Percentiles rank a stretch among this genome's conserved stretches.
Evolutionary conservation across 2,888 invertebrate genomes (phyloP).

Genomic region (Scrobipalpa atriplicella): DNA sequence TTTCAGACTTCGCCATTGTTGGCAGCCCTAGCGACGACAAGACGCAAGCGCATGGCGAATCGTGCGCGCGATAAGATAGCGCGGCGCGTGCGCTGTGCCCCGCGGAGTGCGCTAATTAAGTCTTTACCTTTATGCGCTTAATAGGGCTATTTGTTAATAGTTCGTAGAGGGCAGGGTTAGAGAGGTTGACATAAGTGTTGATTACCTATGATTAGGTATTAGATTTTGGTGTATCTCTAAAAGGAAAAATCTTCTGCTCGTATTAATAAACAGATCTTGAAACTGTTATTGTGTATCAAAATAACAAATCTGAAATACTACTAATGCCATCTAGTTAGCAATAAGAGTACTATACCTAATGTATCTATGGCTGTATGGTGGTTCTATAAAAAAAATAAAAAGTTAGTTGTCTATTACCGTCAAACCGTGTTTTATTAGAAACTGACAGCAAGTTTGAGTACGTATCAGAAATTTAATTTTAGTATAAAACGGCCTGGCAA

Average conservation of each 20-base stretch:
- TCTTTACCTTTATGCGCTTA: slow-evolving; percentile 71
- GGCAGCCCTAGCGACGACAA: slow-evolving; percentile 26
- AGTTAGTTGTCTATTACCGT: too few relatives aligned
- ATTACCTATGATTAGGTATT: background rate
- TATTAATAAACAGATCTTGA: background rate
- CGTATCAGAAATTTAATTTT: too few relatives aligned
- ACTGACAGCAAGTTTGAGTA: too few relatives aligned
- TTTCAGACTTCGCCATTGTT: background rate
- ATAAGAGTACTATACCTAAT: too few relatives aligned
- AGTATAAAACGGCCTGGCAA: too few relatives aligned
- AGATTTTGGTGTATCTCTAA: background rate
- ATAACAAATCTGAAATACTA: too few relatives aligned
- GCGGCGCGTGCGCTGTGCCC: slow-evolving; percentile 65
- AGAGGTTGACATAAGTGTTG: background rate
- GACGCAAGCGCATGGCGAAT: slow-evolving; percentile 43
- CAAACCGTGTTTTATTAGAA: too few relatives aligned
- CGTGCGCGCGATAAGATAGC: slow-evolving; percentile 68
- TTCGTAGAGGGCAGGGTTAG: slow-evolving; percentile 34
- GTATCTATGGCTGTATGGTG: too few relatives aligned
- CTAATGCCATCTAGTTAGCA: too few relatives aligned
- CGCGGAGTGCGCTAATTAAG: slow-evolving; percentile 78
- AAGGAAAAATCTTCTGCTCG: background rate
- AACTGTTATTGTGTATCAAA: too few relatives aligned
- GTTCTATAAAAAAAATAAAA: too few relatives aligned
- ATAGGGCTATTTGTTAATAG: slow-evolving; percentile 66